Base-by-base conservation (phyloP, 2,113 vertebrate genomes). In the Meles meles region DNA sequence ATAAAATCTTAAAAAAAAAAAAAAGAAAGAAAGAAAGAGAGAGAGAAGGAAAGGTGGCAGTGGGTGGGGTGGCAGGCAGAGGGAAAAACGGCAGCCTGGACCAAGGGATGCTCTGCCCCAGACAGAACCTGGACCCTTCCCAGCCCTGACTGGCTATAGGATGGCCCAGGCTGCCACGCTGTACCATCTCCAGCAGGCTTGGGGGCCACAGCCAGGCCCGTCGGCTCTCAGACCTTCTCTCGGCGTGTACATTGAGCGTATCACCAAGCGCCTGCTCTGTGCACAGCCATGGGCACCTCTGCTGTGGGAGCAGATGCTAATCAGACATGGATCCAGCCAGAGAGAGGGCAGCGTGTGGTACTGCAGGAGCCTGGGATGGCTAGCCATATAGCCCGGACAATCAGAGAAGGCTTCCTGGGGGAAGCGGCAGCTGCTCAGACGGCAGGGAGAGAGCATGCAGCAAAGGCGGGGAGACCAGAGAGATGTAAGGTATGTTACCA, bases 351-450 rank as follows among this genome's bases (percentile, higher is more conserved):
- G 31, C 13, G 20, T 49, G 7, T 2, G 4, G 44, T 37, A 23
- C 67, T 90, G 15, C 14, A 31, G 39, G 34, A 93, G 61, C 25
- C 57, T 25, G 13, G 34, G 37, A 17, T 31, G 11, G 47, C 29
- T 12, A 74, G 10, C 29, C 11, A 55, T 31, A 34, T 25, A 44
- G 13, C 17, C 8, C 55, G 57, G 23, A 39, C 11, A 82, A 79
- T 34, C 85, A 93, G 57, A 31, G 49, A 84, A 67, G 59, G 42
- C 34, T 92, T 92, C 37, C 72, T 44, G 74, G 91, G 34, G 14
- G 11, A 39, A 57, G 86, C 9, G 18, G 57, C 82, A 42, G 29
- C 65, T 90, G 29, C 57, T 93, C 39, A 67, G 27, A 31, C 5
- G 1, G 52, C 89, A 39, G 34, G 42, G 34, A 61, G 59, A 20